phyloP scores from a whole-genome alignment of 2,113 vertebrate genomes.

The Campylomormyrus tamandua region DNA sequence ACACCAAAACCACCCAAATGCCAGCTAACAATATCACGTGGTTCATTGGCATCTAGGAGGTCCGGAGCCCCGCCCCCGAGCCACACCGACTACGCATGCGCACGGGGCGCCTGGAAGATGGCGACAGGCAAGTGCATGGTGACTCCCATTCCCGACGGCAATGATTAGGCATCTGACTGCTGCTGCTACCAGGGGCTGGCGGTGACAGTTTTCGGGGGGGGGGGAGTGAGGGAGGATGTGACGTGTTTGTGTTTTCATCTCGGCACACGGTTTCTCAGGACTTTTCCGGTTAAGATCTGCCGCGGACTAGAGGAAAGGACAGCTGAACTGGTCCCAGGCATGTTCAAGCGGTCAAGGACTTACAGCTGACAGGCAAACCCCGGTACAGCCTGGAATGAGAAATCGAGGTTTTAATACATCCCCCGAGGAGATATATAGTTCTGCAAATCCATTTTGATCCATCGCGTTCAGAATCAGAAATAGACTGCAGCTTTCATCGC shows the following conservation, averaged over 20 bases:
- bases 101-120: neutral
- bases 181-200: neutral
- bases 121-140: neutral
- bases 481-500: neutral
- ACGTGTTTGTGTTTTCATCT: neutral
- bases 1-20: neutral
- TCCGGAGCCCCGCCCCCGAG: neutral
- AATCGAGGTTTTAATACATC: neutral
- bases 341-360: neutral
- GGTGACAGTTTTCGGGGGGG: neutral
- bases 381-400: neutral
- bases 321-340: neutral
- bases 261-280: neutral
- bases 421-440: neutral
- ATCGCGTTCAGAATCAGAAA: neutral
- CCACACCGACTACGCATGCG: neutral
- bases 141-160: neutral
- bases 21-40: neutral
- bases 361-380: neutral
- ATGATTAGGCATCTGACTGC: neutral
- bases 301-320: neutral
- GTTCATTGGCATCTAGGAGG: neutral
- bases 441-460: neutral
- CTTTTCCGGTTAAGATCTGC: neutral
- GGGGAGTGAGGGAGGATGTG: neutral